Conservation (phyloP, 2,113 vertebrate species). For the Osmerus mordax region DNA sequence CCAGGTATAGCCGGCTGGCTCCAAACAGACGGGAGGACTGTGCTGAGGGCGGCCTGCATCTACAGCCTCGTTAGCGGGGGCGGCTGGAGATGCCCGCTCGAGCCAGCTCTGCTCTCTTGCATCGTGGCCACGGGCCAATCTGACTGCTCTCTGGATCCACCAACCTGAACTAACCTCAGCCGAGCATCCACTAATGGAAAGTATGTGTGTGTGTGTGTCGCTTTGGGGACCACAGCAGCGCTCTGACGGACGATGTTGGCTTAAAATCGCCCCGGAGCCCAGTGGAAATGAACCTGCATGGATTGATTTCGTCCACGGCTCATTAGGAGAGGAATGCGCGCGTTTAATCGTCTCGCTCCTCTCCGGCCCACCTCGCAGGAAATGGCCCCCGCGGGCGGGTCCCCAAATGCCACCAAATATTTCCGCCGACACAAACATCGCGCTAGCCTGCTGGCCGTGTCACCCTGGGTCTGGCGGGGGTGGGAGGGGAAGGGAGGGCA, state of each 20-base stretch:
- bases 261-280: slow-evolving; percentile 61
- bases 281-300: slow-evolving; percentile 58
- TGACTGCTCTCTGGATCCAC: slow-evolving; percentile 56
- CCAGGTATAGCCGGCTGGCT: slow-evolving; percentile 11
- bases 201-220: slow-evolving; percentile 24
- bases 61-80: slow-evolving; percentile 55
- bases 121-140: slow-evolving; percentile 50
- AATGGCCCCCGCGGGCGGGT: slow-evolving; percentile 68
- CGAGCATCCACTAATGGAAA: slow-evolving; percentile 62
- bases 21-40: slow-evolving; percentile 51
- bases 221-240: slow-evolving; percentile 58
- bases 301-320: slow-evolving; percentile 61
- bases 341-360: slow-evolving; percentile 65
- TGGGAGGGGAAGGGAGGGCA: not conserved
- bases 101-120: slow-evolving; percentile 45
- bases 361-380: slow-evolving; percentile 59
- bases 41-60: slow-evolving; percentile 59
- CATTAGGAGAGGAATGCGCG: slow-evolving; percentile 62
- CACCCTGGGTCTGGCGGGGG: slow-evolving; percentile 28
- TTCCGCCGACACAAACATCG: slow-evolving; percentile 63
- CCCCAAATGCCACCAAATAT: slow-evolving; percentile 69
- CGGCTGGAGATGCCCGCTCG: slow-evolving; percentile 13
- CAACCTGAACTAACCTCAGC: slow-evolving; percentile 1
- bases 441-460: slow-evolving; percentile 37
- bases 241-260: slow-evolving; percentile 55